A percentile compares a stretch with the other conserved stretches of the same genome.
Conservation (phyloP, 2,797 vertebrate genomes). For the Sciurus vulgaris region DNA sequence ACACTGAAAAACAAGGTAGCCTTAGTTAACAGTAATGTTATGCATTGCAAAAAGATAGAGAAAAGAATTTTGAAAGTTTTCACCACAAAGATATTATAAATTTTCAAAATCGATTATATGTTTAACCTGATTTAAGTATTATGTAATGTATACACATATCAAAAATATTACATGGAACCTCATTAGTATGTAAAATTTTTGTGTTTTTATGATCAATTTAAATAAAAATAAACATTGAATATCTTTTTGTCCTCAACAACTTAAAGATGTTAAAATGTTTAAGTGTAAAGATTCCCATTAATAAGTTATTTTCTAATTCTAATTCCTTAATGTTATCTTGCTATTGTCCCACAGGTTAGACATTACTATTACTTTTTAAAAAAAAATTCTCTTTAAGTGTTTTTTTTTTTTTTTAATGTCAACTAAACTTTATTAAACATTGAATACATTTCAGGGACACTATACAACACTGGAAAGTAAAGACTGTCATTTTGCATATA, state of each 20-base stretch:
- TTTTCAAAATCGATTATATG: not conserved
- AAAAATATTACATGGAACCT: not conserved
- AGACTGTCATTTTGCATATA: not conserved
- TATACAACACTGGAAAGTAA: not conserved
- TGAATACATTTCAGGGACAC: not conserved
- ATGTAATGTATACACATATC: not conserved
- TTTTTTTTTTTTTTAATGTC: not conserved
- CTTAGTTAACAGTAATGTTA: not conserved
- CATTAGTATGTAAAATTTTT: not conserved
- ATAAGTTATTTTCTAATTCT: not conserved
- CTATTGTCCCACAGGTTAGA: not conserved
- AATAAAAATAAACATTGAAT: not conserved
- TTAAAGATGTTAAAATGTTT: not conserved
- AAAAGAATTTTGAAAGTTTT: not conserved
- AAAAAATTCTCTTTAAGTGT: no score
- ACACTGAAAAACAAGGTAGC: not conserved
- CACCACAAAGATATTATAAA: not conserved
- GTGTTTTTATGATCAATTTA: not conserved
- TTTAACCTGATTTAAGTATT: not conserved
- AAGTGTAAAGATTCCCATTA: not conserved
- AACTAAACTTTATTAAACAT: not conserved
- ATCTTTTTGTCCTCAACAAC: constrained; percentile 42
- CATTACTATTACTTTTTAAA: not conserved
- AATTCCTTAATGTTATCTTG: constrained; percentile 28
- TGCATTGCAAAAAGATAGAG: not conserved